These are phyloP conservation scores for Mionectes olivaceus DNA, from an alignment of 2,797 vertebrate genomes.

Conservation along the genomic window DNA sequence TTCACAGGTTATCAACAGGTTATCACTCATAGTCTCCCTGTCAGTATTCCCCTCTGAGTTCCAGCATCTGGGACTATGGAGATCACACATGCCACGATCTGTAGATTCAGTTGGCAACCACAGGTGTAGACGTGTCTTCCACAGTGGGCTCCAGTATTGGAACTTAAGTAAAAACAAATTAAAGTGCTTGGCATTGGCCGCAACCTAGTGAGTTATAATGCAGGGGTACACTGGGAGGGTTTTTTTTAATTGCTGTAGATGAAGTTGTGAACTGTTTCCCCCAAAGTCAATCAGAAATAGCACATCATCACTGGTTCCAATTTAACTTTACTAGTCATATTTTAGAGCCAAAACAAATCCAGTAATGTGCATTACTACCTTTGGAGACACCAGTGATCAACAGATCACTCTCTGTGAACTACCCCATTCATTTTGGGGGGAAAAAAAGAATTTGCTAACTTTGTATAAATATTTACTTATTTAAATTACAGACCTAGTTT, in stretches of 20 bases:
- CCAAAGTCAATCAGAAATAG: neutral
- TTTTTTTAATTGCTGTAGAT: neutral
- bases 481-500: neutral
- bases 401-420: neutral
- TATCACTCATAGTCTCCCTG: neutral
- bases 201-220: neutral
- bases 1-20: neutral
- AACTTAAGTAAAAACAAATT: neutral
- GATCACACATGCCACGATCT: neutral
- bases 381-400: neutral
- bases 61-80: neutral
- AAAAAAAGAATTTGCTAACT: neutral
- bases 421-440: neutral
- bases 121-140: rapidly evolving
- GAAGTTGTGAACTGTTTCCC: neutral
- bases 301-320: rapidly evolving
- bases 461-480: neutral
- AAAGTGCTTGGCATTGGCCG: neutral
- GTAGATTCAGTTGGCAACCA: neutral
- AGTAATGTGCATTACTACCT: neutral
- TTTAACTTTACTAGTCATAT: neutral
- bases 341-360: neutral
- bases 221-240: rapidly evolving
- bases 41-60: neutral
- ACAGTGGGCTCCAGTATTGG: neutral